These are phyloP conservation scores for Eupithecia inturbata DNA, from an alignment of 2,888 invertebrate genomes.

Conservation along the genomic window DNA sequence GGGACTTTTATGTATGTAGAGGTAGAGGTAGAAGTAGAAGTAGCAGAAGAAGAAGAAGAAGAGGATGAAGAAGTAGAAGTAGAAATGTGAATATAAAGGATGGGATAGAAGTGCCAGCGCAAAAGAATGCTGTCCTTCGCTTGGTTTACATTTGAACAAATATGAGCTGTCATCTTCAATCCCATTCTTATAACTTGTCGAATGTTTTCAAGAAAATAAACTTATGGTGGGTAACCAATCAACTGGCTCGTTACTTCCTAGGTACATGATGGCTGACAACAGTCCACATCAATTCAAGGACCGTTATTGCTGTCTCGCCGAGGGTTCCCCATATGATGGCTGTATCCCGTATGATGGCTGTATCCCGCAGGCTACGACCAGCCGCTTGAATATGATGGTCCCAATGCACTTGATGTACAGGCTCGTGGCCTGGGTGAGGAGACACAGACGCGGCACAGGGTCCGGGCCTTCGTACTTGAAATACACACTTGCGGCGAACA, in stretches of 20 bases:
- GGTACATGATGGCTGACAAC: not conserved
- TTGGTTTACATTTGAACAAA: too few relatives aligned
- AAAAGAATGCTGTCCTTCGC: too few relatives aligned
- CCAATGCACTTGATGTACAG: slow-evolving; percentile 53
- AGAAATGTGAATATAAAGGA: too few relatives aligned
- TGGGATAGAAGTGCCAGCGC: too few relatives aligned
- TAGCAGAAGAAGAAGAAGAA: too few relatives aligned
- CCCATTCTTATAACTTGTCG: too few relatives aligned
- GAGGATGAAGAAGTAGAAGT: too few relatives aligned
- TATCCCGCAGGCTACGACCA: not conserved
- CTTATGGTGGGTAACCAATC: not conserved
- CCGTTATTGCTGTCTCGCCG: slow-evolving; percentile 7
- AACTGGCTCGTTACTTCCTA: not conserved
- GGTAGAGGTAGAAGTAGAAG: too few relatives aligned
- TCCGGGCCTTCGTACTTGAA: slow-evolving; percentile 33
- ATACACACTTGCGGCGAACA: slow-evolving; percentile 48
- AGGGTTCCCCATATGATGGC: not conserved
- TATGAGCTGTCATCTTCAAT: too few relatives aligned
- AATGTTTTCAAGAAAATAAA: not conserved
- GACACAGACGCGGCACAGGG: slow-evolving; percentile 44
- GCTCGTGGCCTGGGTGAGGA: slow-evolving; percentile 43
- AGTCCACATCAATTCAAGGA: not conserved
- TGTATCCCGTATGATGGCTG: not conserved
- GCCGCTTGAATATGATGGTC: slow-evolving; percentile 36
- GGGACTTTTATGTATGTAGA: too few relatives aligned